These are phyloP conservation scores for Hyphantria cunea DNA, from an alignment of 1,140 invertebrate species.

Conservation along the genomic window DNA sequence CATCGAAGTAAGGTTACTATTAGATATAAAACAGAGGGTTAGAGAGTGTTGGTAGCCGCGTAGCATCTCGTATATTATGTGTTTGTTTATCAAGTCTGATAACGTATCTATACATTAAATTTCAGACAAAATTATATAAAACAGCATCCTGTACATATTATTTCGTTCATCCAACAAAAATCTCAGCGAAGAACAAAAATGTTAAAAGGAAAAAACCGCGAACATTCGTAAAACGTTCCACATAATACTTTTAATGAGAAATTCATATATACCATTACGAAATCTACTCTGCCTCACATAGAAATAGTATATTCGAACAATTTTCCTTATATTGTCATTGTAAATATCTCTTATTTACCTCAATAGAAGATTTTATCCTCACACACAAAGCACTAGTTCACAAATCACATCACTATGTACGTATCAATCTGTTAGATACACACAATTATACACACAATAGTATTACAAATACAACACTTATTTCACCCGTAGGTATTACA, in stretches of 20 bases:
- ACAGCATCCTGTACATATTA: neutral
- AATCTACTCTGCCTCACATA: conserved; percentile 1
- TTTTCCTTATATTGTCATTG: conserved; percentile 23
- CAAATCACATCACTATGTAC: conserved; percentile 24
- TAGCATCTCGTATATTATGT: too few relatives aligned
- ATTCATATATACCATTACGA: conserved; percentile 15
- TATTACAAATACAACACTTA: conserved; percentile 34
- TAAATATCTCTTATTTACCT: conserved; percentile 32
- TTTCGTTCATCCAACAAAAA: neutral
- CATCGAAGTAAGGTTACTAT: too few relatives aligned
- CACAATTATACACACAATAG: conserved; percentile 36
- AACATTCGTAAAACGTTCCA: conserved; percentile 8
- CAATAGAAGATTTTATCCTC: conserved; percentile 21
- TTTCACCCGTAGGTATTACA: conserved; percentile 23
- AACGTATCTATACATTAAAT: too few relatives aligned
- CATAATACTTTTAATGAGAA: conserved; percentile 21
- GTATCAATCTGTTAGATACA: conserved; percentile 7
- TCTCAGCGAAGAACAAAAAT: conserved; percentile 5
- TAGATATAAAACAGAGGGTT: too few relatives aligned
- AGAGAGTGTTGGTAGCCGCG: too few relatives aligned
- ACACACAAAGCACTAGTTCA: conserved; percentile 29
- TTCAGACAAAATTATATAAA: too few relatives aligned
- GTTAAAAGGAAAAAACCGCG: conserved; percentile 11
- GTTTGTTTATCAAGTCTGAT: too few relatives aligned
- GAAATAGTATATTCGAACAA: conserved; percentile 10